Percentiles rank a stretch among this genome's conserved stretches.
Evolutionary conservation across 2,113 vertebrate species (phyloP).

Genomic region (Orcinus orca): DNA sequence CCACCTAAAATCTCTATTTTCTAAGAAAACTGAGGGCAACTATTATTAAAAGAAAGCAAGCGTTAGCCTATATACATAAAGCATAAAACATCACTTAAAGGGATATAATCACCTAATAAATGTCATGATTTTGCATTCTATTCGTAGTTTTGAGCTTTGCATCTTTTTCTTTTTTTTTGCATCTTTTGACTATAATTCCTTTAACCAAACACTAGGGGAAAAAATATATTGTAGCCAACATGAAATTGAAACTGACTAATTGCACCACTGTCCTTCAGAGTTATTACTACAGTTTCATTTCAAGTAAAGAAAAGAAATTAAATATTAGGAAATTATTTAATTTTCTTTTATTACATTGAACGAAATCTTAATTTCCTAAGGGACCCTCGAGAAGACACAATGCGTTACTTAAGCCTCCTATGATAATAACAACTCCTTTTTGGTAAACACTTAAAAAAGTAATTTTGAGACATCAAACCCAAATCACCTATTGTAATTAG

Average conservation of each 20-base stretch:
- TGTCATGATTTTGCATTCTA: not conserved
- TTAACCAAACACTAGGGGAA: not conserved
- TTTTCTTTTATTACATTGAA: slow-evolving; percentile 51
- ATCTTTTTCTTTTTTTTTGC: slow-evolving; percentile 2
- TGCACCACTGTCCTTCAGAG: slow-evolving; percentile 55
- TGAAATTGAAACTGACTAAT: slow-evolving; percentile 41
- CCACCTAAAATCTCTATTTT: not conserved
- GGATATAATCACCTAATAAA: not conserved
- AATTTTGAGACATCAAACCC: not conserved
- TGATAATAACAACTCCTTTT: not conserved
- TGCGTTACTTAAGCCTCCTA: not conserved
- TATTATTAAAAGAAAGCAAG: slow-evolving; percentile 8
- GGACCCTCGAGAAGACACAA: slow-evolving; percentile 2
- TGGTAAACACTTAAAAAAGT: slow-evolving; percentile 43
- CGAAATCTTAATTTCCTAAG: slow-evolving; percentile 50
- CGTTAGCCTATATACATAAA: not conserved
- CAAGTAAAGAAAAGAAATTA: slow-evolving; percentile 50
- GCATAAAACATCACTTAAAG: not conserved
- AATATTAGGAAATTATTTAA: slow-evolving; percentile 68
- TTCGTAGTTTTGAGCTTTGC: not conserved
- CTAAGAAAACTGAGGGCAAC: not conserved
- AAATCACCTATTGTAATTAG: slow-evolving; percentile 18
- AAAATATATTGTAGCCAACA: not conserved
- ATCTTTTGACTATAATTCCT: slow-evolving; percentile 33
- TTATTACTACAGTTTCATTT: slow-evolving; percentile 56